phyloP scores from a whole-genome alignment of 2,113 vertebrate species.

The Semicossyphus pulcher region DNA sequence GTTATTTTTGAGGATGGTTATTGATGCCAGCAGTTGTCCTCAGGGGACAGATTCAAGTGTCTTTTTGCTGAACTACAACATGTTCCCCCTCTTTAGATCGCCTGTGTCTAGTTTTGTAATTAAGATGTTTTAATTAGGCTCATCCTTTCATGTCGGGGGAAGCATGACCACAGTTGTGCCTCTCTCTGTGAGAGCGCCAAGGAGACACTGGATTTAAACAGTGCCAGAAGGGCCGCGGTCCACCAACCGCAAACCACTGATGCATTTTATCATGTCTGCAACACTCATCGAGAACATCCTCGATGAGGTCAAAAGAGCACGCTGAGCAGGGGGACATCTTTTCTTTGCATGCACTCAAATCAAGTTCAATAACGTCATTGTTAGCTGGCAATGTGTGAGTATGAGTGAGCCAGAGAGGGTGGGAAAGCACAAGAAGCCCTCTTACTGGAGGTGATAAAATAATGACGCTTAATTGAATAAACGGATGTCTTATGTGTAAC shows the following conservation, averaged over 20 bases:
- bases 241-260: conserved; percentile 45
- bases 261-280: conserved; percentile 58
- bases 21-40: conserved; percentile 17
- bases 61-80: conserved; percentile 31
- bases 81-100: neutral
- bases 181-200: conserved; percentile 39
- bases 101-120: conserved; percentile 61
- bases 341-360: neutral
- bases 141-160: conserved; percentile 63
- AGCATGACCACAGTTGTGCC: conserved; percentile 42
- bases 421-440: conserved; percentile 4
- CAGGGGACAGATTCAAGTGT: conserved; percentile 21
- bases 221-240: conserved; percentile 47
- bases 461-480: conserved; percentile 64
- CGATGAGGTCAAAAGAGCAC: conserved; percentile 21
- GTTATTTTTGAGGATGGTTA: conserved; percentile 18
- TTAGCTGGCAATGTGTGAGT: conserved; percentile 13
- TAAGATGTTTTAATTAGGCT: conserved; percentile 71
- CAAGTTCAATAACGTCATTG: neutral
- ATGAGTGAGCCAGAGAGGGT: conserved; percentile 20
- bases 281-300: conserved; percentile 27
- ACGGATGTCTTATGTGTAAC: conserved; percentile 74
- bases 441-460: conserved; percentile 42
- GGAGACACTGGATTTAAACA: conserved; percentile 28
- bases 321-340: neutral